A percentile compares a stretch with the other conserved stretches of the same genome.
Conservation (phyloP, 2,113 vertebrate genomes). For the Pedetes capensis region DNA sequence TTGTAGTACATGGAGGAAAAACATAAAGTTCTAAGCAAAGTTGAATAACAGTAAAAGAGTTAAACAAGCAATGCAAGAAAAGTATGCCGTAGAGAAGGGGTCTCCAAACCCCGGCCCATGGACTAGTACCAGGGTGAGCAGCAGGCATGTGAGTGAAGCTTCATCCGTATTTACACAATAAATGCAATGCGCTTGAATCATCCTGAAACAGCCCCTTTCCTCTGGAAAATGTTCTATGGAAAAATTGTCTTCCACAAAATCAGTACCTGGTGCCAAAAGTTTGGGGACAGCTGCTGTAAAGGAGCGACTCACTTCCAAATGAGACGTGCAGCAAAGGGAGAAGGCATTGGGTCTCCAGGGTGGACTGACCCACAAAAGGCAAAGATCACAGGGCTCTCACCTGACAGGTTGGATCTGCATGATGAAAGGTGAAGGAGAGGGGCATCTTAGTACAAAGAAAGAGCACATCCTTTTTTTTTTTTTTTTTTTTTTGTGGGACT, state of each 20-base stretch:
- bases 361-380: not conserved
- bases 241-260: no score
- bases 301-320: not conserved
- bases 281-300: no score
- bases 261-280: no score
- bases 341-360: not conserved
- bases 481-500: no score
- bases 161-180: no score
- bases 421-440: not conserved
- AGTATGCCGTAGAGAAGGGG: not conserved
- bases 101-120: no score
- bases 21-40: slow-evolving; percentile 21
- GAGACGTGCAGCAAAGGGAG: not conserved
- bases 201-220: no score
- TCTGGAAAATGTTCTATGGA: no score
- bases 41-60: not conserved
- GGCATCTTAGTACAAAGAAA: not conserved
- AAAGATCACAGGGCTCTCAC: not conserved
- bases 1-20: not conserved
- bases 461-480: not conserved
- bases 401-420: not conserved
- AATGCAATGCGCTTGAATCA: no score
- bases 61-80: not conserved
- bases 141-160: no score
- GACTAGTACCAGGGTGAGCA: no score